Evolutionary conservation across 2,113 vertebrate genomes (phyloP).

Genomic region (Mixornis gularis): DNA sequence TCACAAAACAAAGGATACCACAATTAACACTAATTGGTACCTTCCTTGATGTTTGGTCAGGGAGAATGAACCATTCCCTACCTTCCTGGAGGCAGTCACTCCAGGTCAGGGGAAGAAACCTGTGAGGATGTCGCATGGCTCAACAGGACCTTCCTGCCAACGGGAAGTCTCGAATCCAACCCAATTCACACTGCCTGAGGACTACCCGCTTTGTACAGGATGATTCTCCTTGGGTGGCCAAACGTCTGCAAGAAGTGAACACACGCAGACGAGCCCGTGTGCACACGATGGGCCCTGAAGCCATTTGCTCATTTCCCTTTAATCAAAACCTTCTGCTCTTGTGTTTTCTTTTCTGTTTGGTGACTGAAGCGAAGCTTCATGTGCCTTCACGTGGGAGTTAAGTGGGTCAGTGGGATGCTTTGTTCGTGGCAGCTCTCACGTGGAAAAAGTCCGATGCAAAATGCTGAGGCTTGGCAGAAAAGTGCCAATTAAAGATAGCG

Average conservation of each 20-base stretch:
- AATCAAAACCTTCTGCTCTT: neutral
- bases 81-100: neutral
- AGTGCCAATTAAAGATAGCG: constrained; percentile 42
- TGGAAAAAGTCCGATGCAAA: constrained; percentile 6
- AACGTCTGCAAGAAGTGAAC: neutral
- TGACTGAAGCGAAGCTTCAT: constrained; percentile 1
- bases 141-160: neutral
- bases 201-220: neutral
- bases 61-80: neutral
- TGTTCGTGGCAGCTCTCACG: constrained; percentile 24
- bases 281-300: neutral
- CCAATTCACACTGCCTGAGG: neutral
- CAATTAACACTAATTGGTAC: constrained; percentile 29
- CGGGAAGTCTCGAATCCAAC: neutral
- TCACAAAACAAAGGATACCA: neutral
- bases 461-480: neutral
- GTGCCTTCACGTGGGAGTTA: constrained; percentile 37
- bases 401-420: constrained; percentile 55
- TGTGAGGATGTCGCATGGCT: neutral
- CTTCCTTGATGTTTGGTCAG: neutral
- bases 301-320: constrained; percentile 6
- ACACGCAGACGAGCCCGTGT: rapidly evolving
- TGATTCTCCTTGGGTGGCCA: neutral
- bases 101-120: neutral
- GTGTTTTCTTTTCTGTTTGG: constrained; percentile 30